Evolutionary conservation across 64 coral and sea anemone species (phyloP), one percentile per base, ranked within the genome.

Genomic region (Actinia tenebrosa): DNA sequence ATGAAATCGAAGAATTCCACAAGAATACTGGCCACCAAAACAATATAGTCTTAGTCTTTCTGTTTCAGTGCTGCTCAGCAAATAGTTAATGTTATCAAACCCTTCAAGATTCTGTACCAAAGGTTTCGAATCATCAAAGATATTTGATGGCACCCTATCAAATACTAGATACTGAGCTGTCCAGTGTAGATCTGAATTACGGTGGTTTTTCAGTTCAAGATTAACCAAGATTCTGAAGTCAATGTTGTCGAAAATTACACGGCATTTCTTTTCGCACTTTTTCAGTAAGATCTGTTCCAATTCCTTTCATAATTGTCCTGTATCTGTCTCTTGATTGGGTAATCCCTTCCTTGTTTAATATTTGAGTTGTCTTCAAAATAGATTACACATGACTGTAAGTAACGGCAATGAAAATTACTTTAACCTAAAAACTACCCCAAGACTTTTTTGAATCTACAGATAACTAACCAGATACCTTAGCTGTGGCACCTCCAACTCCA

Each of bases 111-210:
- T 27, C 14, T 22, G 53, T 60, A 91, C 83, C 56, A 85, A 71
- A 55, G 89, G 55, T 55, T 78, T 86, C 54, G 83, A 79, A 66
- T 80, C 89, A 91, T 91, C 89, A 80, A 91, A 83, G 83, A 63
- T 59, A 62, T 46, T 64, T 59, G 89, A 86, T 50, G 89, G 71
- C 83, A 91, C 89, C 69, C 89, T 91, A 45, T 91, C 89, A 84
- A 80, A 91, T 79, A 83, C 86, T 53, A 79, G 50, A 23, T 85
- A 94, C 25, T 94, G 93, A 5, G 64, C 86, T 56, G 88, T 91
- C 89, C 93, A 94, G 19, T 88, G 93, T 80, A 94, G 63, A 71
- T 94, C 93, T 0, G 85, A 84, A 77, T 94, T 87, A 13, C 71
- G 77, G 71, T 91, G 89, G 79, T 91, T 91, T 86, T 61, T 91